Evolutionary conservation across 2,797 vertebrate species (phyloP).

Genomic region (Masticophis lateralis): DNA sequence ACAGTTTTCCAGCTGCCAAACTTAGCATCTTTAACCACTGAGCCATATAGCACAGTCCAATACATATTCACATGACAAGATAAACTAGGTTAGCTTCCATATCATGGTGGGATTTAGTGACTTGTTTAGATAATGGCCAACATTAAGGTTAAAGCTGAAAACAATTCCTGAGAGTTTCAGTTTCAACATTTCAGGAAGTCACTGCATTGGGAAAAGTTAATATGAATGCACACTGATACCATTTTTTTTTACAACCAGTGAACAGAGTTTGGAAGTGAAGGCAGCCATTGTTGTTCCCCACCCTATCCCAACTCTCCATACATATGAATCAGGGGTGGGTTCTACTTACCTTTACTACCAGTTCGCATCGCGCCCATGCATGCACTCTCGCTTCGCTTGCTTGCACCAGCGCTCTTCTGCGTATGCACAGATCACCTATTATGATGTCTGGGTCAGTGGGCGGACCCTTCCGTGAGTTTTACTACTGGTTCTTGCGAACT

Average conservation of each 20-base stretch:
- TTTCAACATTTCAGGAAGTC: neutral
- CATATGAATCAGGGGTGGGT: neutral
- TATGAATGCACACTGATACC: neutral
- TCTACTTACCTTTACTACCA: too few species aligned
- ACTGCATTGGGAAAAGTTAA: neutral
- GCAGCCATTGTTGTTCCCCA: neutral
- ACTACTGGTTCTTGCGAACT: too few species aligned
- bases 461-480: too few species aligned
- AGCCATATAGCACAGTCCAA: neutral
- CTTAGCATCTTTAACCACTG: neutral
- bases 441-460: too few species aligned
- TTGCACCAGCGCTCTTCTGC: too few species aligned
- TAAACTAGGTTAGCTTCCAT: neutral
- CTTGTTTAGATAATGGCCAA: neutral
- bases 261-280: too few species aligned
- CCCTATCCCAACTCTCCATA: too few species aligned
- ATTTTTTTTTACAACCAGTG: neutral
- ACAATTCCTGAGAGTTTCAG: neutral
- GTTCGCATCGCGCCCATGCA: too few species aligned
- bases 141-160: neutral
- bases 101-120: neutral
- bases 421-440: too few species aligned
- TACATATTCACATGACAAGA: neutral
- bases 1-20: neutral
- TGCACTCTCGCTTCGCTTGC: too few species aligned